Evolutionary conservation across 2,888 invertebrate genomes (phyloP), one percentile per base, ranked within the genome.

Genomic region (Sialis lutaria): DNA sequence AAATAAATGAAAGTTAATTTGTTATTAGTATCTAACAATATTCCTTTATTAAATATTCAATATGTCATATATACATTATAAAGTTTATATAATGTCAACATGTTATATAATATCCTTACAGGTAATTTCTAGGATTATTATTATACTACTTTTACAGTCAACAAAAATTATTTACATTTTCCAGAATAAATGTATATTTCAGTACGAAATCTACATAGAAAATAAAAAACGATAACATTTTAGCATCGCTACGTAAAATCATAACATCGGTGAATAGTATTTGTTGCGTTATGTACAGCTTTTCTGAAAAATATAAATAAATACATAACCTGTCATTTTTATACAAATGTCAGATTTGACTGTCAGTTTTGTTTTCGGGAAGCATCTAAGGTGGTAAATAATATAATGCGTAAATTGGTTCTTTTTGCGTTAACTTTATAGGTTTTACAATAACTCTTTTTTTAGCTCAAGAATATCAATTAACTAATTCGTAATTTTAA

Each of bases 21-120:
- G 22, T 22, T 22, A 22, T 22, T 45, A 40, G 33, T 45, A 45
- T 45, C 45, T 45, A 45, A 45, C 45, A 45, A 45, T 45, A 40
- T 37, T 45, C 45, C 45, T 45, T 45, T 45, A 45, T 45, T 45
- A 45, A 45, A 45, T 45, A 40, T 32, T 45, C 40, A 40, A 45
- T 40, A 42, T 40, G 12, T 45, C 30, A 40, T 45, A 43, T 43
- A 32, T 43, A 43, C 43, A 43, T 12, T 34, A 37, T 37, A 37
- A 37, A 37, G 37, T 42, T 42, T 22, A 42, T 30, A 12, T 43
- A 43, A 34, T 43, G 13, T 43, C 32, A 43, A 43, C 43, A 43
- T 43, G 43, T 43, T 33, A 43, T 43, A 42, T 42, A 42, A 42
- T 42, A 31, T 42, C 22, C 31, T 31, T 42, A 42, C 22, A 12